A percentile compares a stretch with the other conserved stretches of the same genome.
Conservation (phyloP, 2,113 vertebrate genomes). For the Carlito syrichta region DNA sequence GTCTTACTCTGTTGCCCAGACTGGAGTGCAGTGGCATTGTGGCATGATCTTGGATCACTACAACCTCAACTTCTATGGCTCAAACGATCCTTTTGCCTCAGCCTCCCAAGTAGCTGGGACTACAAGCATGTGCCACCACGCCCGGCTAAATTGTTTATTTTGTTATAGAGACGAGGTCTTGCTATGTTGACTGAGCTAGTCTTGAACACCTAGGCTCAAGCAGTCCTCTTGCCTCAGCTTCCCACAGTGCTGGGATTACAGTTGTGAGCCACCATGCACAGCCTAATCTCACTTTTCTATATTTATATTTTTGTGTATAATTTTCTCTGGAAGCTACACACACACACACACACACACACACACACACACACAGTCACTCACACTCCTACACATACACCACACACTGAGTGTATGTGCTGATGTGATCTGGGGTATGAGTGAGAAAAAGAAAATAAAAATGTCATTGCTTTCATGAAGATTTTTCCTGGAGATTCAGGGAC, state of each 20-base stretch:
- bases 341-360: background rate
- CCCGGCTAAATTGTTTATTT: background rate
- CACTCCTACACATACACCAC: background rate
- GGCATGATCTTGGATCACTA: background rate
- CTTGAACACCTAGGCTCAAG: background rate
- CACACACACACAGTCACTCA: background rate
- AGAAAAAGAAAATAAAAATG: conserved; percentile 35
- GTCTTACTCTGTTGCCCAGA: background rate
- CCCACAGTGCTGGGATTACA: background rate
- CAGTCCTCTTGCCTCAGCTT: background rate
- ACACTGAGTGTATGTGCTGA: background rate
- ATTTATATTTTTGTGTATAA: background rate
- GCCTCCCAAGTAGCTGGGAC: background rate
- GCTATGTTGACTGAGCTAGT: background rate
- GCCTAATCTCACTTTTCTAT: background rate
- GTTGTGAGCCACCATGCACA: background rate
- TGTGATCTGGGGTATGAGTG: background rate
- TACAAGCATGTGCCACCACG: background rate
- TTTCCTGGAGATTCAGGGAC: background rate
- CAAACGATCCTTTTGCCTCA: background rate
- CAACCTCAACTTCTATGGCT: background rate
- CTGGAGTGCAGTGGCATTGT: background rate
- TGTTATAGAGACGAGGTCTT: background rate
- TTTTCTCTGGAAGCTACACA: background rate
- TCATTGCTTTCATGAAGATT: background rate